These are phyloP conservation scores for Nycticorax nycticorax DNA, from an alignment of 2,113 vertebrate genomes.

Conservation along the genomic window DNA sequence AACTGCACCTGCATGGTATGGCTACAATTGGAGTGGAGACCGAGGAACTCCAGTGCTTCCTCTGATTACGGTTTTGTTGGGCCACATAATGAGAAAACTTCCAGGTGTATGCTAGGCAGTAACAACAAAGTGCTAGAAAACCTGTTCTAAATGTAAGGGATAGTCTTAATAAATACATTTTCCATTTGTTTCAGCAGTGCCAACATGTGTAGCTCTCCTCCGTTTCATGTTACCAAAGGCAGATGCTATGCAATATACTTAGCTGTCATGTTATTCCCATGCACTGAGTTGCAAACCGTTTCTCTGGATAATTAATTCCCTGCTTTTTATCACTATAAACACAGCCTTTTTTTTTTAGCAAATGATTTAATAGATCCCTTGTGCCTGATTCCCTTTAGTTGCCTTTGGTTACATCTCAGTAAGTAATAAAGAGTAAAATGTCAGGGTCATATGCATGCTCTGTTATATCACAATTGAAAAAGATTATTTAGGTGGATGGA, in stretches of 20 bases:
- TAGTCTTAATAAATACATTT: constrained; percentile 12
- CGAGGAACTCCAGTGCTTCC: not conserved
- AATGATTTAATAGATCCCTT: constrained; percentile 5
- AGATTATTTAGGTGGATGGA: not conserved
- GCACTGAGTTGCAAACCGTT: not conserved
- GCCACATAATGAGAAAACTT: constrained; percentile 30
- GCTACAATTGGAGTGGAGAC: not conserved
- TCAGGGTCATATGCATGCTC: not conserved
- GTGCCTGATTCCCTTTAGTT: not conserved
- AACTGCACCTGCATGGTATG: constrained; percentile 98
- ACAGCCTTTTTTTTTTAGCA: not conserved
- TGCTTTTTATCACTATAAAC: not conserved
- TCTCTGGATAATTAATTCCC: constrained; percentile 1
- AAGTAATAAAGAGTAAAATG: constrained; percentile 22
- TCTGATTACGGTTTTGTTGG: constrained; percentile 13
- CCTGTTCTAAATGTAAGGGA: not conserved
- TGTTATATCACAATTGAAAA: not conserved
- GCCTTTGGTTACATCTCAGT: not conserved
- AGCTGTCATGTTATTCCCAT: not conserved
- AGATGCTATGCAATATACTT: not conserved
- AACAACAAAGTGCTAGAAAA: not conserved
- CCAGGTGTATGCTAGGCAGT: not conserved
- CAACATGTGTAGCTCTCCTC: not conserved
- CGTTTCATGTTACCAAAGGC: not conserved
- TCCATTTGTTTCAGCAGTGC: not conserved